Percentiles rank a stretch among this genome's conserved stretches.
These are phyloP conservation scores for Megalurothrips usitatus DNA, from an alignment of 2,888 invertebrate genomes.

Conservation along the genomic window DNA sequence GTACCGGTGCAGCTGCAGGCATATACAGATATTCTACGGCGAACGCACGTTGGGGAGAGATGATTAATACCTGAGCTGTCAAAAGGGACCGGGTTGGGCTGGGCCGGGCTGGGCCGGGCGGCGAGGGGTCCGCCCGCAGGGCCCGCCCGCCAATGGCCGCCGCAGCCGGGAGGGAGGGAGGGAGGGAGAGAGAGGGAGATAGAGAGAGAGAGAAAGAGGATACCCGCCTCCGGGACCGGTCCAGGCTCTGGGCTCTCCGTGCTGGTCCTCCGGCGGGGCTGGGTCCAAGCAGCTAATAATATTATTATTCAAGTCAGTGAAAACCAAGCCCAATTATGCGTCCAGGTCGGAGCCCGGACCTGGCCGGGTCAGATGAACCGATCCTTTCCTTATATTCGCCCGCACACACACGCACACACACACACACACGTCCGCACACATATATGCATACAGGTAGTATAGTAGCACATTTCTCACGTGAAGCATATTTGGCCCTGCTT, in stretches of 20 bases:
- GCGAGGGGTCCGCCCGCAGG: background rate
- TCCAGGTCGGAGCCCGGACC: background rate
- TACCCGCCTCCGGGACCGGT: slow-evolving; percentile 10
- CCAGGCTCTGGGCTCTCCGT: background rate
- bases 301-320: slow-evolving; percentile 27
- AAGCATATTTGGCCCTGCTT: too few species aligned
- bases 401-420: too few species aligned
- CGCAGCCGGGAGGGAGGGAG: background rate
- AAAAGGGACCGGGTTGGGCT: background rate
- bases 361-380: background rate
- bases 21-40: slow-evolving; percentile 16
- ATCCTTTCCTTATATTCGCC: background rate
- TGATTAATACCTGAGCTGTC: slow-evolving; percentile 26
- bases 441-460: too few species aligned
- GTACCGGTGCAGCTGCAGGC: background rate
- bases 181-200: background rate
- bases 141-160: background rate
- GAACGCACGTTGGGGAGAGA: background rate
- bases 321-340: slow-evolving; percentile 11
- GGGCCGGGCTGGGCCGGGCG: background rate
- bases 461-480: too few species aligned
- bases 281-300: slow-evolving; percentile 1
- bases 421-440: too few species aligned
- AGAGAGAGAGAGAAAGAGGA: background rate
- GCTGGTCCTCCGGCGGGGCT: background rate